These are phyloP conservation scores for Brotula barbata DNA, from an alignment of 2,797 vertebrate genomes.

Conservation along the genomic window DNA sequence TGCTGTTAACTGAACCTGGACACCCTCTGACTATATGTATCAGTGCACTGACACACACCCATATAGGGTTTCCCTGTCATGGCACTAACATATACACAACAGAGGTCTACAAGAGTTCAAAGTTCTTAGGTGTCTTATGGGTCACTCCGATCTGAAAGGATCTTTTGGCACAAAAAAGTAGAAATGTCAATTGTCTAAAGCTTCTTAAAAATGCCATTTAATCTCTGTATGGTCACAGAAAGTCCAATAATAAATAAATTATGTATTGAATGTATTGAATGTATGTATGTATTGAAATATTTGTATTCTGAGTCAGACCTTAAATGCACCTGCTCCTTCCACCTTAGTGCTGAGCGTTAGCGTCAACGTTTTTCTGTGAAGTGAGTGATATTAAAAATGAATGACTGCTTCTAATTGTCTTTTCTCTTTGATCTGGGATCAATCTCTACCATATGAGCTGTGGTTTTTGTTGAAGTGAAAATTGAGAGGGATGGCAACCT, in stretches of 20 bases:
- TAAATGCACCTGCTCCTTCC: conserved; percentile 68
- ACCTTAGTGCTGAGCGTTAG: conserved; percentile 59
- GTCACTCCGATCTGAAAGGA: conserved; percentile 61
- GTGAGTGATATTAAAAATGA: conserved; percentile 58
- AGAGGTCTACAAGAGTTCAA: conserved; percentile 71
- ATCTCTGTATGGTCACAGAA: conserved; percentile 32
- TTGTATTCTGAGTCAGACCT: conserved; percentile 29
- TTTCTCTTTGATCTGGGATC: conserved; percentile 75
- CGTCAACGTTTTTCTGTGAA: conserved; percentile 56
- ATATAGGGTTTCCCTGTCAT: conserved; percentile 74
- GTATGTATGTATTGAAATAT: conserved; percentile 18
- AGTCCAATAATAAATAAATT: no score
- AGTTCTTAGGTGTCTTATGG: conserved; percentile 73
- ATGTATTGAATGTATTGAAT: no score
- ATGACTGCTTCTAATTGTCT: conserved; percentile 73
- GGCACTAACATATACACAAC: conserved; percentile 63
- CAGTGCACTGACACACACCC: conserved; percentile 62
- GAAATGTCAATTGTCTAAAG: conserved; percentile 58
- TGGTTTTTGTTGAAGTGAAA: conserved; percentile 71
- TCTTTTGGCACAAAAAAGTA: conserved; percentile 61
- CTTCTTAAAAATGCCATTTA: conserved; percentile 40
- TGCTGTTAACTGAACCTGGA: conserved; percentile 56
- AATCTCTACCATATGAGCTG: conserved; percentile 74
- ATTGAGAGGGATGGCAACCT: conserved; percentile 74
- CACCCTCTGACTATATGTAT: conserved; percentile 56